A percentile compares a stretch with the other conserved stretches of the same genome.
These are phyloP conservation scores for Morone chrysops DNA, from an alignment of 2,113 vertebrate genomes.

Conservation along the genomic window DNA sequence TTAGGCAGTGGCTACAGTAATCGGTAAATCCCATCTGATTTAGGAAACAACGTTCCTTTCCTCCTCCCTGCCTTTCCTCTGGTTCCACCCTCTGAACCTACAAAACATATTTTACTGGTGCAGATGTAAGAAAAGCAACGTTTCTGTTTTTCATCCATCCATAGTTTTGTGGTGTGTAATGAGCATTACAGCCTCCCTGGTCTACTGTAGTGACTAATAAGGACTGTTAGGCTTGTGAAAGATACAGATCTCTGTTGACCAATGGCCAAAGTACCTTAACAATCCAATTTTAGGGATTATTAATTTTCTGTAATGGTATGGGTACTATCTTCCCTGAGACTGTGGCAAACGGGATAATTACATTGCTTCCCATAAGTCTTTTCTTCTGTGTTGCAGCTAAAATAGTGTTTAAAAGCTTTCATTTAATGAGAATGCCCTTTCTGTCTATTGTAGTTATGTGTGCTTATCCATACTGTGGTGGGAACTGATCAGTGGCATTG, in stretches of 20 bases:
- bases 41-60: neutral
- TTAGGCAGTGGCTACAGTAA: neutral
- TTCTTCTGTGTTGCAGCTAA: neutral
- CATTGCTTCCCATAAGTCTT: constrained; percentile 10
- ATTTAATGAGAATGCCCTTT: constrained; percentile 57
- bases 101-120: neutral
- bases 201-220: neutral
- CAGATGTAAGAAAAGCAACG: neutral
- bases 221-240: constrained; percentile 15
- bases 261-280: constrained; percentile 3
- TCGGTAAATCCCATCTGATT: neutral
- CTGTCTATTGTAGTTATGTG: constrained; percentile 52
- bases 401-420: constrained; percentile 35
- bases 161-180: constrained; percentile 6
- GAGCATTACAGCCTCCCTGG: neutral
- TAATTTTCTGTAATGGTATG: constrained; percentile 15
- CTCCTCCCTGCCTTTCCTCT: neutral
- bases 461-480: constrained; percentile 61
- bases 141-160: neutral
- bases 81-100: neutral
- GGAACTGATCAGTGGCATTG: constrained; percentile 75
- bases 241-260: constrained; percentile 13
- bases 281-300: constrained; percentile 21
- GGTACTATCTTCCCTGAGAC: constrained; percentile 1
- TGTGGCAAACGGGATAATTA: neutral